A percentile compares a stretch with the other conserved stretches of the same genome.
These are phyloP conservation scores for Polietes domitor DNA, from an alignment of 2,888 invertebrate species.

Conservation along the genomic window DNA sequence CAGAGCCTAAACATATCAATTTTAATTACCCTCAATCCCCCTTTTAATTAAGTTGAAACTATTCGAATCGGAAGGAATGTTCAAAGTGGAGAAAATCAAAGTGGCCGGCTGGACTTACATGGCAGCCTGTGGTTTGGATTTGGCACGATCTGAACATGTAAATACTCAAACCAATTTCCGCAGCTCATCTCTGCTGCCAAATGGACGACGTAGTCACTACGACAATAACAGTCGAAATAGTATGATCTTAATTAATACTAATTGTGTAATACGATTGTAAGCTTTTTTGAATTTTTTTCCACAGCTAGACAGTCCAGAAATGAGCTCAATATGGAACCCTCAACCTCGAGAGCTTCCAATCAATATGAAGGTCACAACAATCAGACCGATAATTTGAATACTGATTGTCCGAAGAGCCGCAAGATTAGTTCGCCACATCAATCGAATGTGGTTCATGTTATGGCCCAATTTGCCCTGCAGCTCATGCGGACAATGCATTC, in stretches of 20 bases:
- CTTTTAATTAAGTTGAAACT: conserved; percentile 49
- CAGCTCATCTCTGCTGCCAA: conserved; percentile 76
- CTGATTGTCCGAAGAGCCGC: conserved; percentile 64
- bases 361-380: conserved; percentile 72
- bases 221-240: conserved; percentile 34
- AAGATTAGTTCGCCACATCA: conserved; percentile 75
- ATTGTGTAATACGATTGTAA: background rate
- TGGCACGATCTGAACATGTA: conserved; percentile 84
- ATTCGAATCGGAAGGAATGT: conserved; percentile 83
- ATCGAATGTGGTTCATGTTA: conserved; percentile 82
- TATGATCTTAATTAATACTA: conserved; percentile 32
- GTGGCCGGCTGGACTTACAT: conserved; percentile 98
- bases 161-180: conserved; percentile 77
- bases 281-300: background rate
- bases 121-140: conserved; percentile 96
- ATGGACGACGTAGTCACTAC: conserved; percentile 77
- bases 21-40: background rate
- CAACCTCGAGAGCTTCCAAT: conserved; percentile 44
- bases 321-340: conserved; percentile 53
- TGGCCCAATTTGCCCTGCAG: conserved; percentile 88
- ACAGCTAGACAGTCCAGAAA: conserved; percentile 20
- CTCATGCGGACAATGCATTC: conserved; percentile 86
- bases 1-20: background rate
- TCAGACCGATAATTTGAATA: background rate
- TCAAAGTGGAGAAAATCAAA: conserved; percentile 96